Evolutionary conservation across 2,888 invertebrate genomes (phyloP).

Genomic region (Metopia argyrocephala): DNA sequence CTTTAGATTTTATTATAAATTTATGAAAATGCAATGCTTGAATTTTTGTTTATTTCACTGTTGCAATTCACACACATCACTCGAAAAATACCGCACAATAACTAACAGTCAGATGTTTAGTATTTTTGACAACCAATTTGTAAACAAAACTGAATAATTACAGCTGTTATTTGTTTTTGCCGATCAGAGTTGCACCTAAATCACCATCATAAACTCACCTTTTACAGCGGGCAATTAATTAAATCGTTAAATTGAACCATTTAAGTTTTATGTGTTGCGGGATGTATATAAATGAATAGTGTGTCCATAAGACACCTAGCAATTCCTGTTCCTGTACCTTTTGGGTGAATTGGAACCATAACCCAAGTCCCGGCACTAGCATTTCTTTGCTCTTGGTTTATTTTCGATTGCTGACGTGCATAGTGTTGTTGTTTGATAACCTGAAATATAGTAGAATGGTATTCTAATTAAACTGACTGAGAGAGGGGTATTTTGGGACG

Average conservation of each 20-base stretch:
- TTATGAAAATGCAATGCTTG: not conserved
- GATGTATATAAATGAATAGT: too few relatives aligned
- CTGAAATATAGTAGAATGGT: too few relatives aligned
- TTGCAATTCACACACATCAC: not conserved
- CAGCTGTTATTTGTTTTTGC: not conserved
- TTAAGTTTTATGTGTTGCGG: too few relatives aligned
- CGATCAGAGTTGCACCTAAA: not conserved
- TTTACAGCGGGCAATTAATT: not conserved
- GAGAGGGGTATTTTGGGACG: too few relatives aligned
- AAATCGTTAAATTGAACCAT: not conserved
- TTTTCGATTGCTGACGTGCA: too few relatives aligned
- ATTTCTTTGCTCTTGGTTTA: too few relatives aligned
- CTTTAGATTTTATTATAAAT: not conserved
- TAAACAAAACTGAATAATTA: constrained; percentile 16
- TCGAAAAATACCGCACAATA: not conserved
- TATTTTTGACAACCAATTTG: not conserved
- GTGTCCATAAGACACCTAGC: too few relatives aligned
- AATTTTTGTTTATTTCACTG: not conserved
- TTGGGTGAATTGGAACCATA: too few relatives aligned
- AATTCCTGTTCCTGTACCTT: too few relatives aligned
- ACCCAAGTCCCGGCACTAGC: too few relatives aligned
- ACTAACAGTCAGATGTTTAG: not conserved
- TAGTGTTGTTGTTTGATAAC: too few relatives aligned
- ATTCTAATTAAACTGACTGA: too few relatives aligned
- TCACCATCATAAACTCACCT: not conserved